Evolutionary conservation across 1,140 invertebrate genomes (phyloP), one percentile per base, ranked within the genome.

Genomic region (Chlorops oryzae): DNA sequence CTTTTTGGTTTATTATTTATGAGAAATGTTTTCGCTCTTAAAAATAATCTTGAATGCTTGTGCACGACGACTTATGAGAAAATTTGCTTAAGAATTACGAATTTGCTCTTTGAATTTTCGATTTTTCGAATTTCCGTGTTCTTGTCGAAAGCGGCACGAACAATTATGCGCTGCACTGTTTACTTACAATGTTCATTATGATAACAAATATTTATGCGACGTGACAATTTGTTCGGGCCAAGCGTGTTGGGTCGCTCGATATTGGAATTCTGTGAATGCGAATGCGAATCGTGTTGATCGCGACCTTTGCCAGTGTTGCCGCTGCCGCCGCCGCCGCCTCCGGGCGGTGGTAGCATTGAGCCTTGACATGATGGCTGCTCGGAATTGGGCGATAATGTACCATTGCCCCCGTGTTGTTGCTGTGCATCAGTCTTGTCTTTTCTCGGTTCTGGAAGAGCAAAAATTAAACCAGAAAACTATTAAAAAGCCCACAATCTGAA

Each of bases 361-460:
- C 71, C 73, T 61, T 76, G 74, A 62, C 68, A 73, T 63, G 73
- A 70, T 52, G 75, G 75, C 52, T 73, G 73, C 46, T 81, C 80
- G 59, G 74, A 76, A 63, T 75, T 80, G 51, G 80, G 75, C 61
- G 80, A 81, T 63, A 81, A 69, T 58, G 77, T 75, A 63, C 81
- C 81, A 76, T 83, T 83, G 57, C 69, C 63, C 74, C 74, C 66
- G 65, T 74, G 74, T 75, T 78, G 81, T 55, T 56, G 54, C 62
- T 64, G 62, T 77, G 83, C 84, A 77, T 90, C 87, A 83, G 82
- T 84, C 81, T 89, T 90, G 76, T 90, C 87, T 82, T 89, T 89
- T 80, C 87, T 88, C 81, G 86, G 85, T 80, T 89, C 87, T 90
- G 82, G 15, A 32, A 32, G 15, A 10, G 15, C 28, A 10, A 15